Conservation (phyloP, 2,888 invertebrate species). For the Elegia similella region DNA sequence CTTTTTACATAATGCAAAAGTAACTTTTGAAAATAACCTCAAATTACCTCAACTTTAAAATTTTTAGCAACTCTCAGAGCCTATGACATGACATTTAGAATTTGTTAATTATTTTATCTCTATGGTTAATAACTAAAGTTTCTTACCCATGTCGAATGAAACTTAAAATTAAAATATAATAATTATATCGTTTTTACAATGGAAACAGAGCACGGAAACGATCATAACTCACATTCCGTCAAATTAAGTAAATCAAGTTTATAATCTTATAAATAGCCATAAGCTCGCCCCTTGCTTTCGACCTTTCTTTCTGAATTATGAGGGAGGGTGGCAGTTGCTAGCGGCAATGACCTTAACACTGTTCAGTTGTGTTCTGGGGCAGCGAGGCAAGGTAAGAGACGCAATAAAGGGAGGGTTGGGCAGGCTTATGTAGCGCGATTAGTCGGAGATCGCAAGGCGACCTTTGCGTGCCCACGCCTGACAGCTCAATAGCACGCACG, state of each 20-base stretch:
- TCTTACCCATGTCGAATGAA: no score
- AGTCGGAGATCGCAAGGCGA: constrained; percentile 16
- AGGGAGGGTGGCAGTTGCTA: constrained; percentile 21
- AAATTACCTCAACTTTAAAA: no score
- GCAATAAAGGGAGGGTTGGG: constrained; percentile 62
- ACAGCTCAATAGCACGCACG: constrained; percentile 52
- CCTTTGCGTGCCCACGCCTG: constrained; percentile 51
- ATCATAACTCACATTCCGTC: not conserved
- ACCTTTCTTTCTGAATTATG: constrained; percentile 24
- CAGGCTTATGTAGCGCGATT: constrained; percentile 34
- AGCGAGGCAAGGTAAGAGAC: constrained; percentile 46
- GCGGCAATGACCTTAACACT: constrained; percentile 53
- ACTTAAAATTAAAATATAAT: no score
- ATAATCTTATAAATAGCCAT: constrained; percentile 22
- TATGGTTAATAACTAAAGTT: no score
- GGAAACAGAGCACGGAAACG: not conserved
- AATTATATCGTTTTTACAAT: no score
- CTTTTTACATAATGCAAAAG: no score
- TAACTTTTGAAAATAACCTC: no score
- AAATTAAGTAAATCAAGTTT: constrained; percentile 12
- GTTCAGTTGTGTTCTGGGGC: constrained; percentile 44
- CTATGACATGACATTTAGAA: no score
- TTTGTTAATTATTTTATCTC: no score
- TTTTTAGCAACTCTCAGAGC: no score
- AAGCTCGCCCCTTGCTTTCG: constrained; percentile 10